These are phyloP conservation scores for Microctonus aethiopoides DNA, from an alignment of 2,888 invertebrate species.

Conservation along the genomic window DNA sequence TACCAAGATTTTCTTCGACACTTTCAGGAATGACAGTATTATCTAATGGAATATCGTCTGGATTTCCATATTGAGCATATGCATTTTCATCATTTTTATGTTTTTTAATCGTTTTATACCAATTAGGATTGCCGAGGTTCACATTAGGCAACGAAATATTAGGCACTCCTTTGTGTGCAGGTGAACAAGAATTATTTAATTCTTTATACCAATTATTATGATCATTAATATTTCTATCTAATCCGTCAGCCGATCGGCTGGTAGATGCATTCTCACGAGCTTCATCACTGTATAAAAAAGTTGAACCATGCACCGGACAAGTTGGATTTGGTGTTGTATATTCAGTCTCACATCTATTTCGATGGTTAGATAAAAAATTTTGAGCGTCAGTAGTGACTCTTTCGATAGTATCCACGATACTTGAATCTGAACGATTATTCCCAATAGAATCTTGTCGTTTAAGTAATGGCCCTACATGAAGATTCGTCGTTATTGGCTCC, in stretches of 20 bases:
- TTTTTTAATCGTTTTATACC: slow-evolving; percentile 49
- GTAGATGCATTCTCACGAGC: slow-evolving; percentile 60
- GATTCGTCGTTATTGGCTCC: slow-evolving; percentile 59
- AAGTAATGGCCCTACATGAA: slow-evolving; percentile 61
- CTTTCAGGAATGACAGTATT: background rate
- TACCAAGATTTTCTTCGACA: slow-evolving; percentile 17
- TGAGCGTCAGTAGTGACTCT: slow-evolving; percentile 43
- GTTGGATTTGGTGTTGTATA: slow-evolving; percentile 50
- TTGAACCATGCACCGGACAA: slow-evolving; percentile 53
- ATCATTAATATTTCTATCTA: slow-evolving; percentile 50
- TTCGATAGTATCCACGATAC: slow-evolving; percentile 55
- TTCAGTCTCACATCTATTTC: slow-evolving; percentile 51
- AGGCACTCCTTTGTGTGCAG: slow-evolving; percentile 19
- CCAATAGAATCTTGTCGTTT: slow-evolving; percentile 50
- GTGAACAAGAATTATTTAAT: slow-evolving; percentile 23
- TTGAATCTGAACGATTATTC: slow-evolving; percentile 55
- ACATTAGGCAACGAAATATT: slow-evolving; percentile 43
- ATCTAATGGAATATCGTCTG: slow-evolving; percentile 34
- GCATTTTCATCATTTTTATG: slow-evolving; percentile 31
- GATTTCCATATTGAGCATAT: background rate
- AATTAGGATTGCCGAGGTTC: slow-evolving; percentile 55
- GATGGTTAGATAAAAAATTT: slow-evolving; percentile 42
- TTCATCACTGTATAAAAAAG: slow-evolving; percentile 60
- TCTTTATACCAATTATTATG: slow-evolving; percentile 43
- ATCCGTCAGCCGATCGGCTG: slow-evolving; percentile 44